Evolutionary conservation across 2,113 vertebrate genomes (phyloP), one percentile per base, ranked within the genome.

Genomic region (Oophaga pumilio): DNA sequence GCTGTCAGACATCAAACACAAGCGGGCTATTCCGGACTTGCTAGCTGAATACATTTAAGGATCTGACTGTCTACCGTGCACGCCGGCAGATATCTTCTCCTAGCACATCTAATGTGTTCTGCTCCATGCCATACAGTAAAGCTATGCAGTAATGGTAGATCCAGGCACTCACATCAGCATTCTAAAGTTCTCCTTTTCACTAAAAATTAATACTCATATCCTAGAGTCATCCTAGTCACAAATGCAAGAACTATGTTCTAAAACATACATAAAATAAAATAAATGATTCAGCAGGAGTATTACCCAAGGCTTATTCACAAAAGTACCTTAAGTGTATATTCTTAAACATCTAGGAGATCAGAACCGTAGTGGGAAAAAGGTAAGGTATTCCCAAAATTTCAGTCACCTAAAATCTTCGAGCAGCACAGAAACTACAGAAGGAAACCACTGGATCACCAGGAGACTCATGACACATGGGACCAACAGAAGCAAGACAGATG

Each of bases 1-100:
- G 81, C 62, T 83, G 81, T 83, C 64, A 83, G 81, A 82, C 62
- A 83, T 83, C 59, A 83, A 83, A 83, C 81, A 82, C 64, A 53
- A 52, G 62, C 81, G 28, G 62, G 50, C 81, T 66, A 64, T 66
- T 24, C 43, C 60, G 43, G 33, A 66, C 80, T 68, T 11, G 33
- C 80, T 18, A 26, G 80, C 62, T 53, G 49, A 53, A 52, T 20
- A 14, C 4, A 18, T 68, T 24, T 4, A 52, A 68, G 80, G 68
- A 82, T 50, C 33, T n/a, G 50, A 18, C 49, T 57, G 76, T 79
- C 76, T 79, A 26, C 53, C 0, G 53, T 57, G 24, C 4, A 12
- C 33, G 26, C 17, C 57, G 56, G 52, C 56, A 60, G 56, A 33
- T 33, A 59, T 26, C 56, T 80, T 60, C 22, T 59, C 20, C 15